Evolutionary conservation across 2,888 invertebrate species (phyloP).

Genomic region (Pheosia tremula): DNA sequence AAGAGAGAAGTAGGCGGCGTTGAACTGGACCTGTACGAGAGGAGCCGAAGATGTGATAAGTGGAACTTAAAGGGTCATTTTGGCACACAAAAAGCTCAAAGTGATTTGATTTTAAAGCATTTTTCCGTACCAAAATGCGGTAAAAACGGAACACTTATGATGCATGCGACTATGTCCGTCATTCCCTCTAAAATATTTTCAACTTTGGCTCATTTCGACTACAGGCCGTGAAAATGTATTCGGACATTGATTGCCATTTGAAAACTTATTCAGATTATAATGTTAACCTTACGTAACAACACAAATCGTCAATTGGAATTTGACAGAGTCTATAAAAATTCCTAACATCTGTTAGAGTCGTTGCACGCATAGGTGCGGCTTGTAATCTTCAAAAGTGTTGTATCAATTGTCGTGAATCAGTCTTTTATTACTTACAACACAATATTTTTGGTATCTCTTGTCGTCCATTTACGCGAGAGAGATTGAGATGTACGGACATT

Average conservation of each 20-base stretch:
- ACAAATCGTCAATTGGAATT: not conserved
- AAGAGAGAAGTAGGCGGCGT: too few relatives aligned
- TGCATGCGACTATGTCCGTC: too few relatives aligned
- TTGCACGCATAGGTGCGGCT: not conserved
- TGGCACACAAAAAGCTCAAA: too few relatives aligned
- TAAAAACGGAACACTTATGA: too few relatives aligned
- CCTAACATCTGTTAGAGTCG: not conserved
- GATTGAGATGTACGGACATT: constrained; percentile 39
- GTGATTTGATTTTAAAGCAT: too few relatives aligned
- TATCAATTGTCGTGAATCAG: constrained; percentile 32
- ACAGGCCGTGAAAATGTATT: not conserved
- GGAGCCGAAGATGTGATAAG: too few relatives aligned
- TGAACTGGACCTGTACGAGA: too few relatives aligned
- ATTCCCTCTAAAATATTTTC: too few relatives aligned
- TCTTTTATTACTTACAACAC: constrained; percentile 40
- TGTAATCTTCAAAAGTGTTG: constrained; percentile 36
- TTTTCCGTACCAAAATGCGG: too few relatives aligned
- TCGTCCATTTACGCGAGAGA: constrained; percentile 38
- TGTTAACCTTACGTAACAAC: not conserved
- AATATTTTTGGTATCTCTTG: constrained; percentile 31
- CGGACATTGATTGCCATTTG: too few relatives aligned
- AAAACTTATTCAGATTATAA: not conserved
- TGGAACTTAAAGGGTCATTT: too few relatives aligned
- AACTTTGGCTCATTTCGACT: not conserved
- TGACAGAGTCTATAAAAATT: constrained; percentile 1